These are phyloP conservation scores for Cheirogaleus medius DNA, from an alignment of 2,113 vertebrate species.

Conservation along the genomic window DNA sequence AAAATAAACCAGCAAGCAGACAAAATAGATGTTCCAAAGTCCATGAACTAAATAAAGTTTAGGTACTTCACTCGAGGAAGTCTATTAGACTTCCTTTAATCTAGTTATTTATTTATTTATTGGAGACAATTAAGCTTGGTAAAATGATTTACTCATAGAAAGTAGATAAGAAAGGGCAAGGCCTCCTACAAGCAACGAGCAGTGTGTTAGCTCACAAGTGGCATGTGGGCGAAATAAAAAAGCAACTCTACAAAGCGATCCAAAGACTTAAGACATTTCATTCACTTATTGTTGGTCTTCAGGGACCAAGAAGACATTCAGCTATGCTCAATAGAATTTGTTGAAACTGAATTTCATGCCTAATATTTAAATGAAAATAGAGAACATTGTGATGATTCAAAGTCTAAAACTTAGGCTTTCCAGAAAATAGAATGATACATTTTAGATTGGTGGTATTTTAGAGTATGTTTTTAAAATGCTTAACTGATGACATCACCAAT, in stretches of 20 bases:
- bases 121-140: slow-evolving; percentile 1
- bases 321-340: background rate
- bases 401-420: background rate
- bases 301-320: background rate
- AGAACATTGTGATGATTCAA: background rate
- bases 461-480: background rate
- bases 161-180: background rate
- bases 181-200: background rate
- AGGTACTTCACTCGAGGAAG: background rate
- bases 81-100: background rate
- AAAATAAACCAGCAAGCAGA: background rate
- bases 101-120: background rate
- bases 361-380: background rate
- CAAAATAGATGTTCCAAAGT: background rate
- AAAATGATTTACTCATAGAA: background rate
- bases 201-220: background rate
- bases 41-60: background rate
- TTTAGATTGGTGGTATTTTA: background rate
- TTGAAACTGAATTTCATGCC: background rate
- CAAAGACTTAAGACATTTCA: background rate
- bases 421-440: background rate
- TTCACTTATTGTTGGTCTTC: background rate
- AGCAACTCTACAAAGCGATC: background rate
- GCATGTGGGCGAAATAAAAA: no score
- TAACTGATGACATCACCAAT: background rate